Percentiles rank a stretch among this genome's conserved stretches.
Evolutionary conservation across 1,140 invertebrate species (phyloP).

Genomic region (Bombus confusus): DNA sequence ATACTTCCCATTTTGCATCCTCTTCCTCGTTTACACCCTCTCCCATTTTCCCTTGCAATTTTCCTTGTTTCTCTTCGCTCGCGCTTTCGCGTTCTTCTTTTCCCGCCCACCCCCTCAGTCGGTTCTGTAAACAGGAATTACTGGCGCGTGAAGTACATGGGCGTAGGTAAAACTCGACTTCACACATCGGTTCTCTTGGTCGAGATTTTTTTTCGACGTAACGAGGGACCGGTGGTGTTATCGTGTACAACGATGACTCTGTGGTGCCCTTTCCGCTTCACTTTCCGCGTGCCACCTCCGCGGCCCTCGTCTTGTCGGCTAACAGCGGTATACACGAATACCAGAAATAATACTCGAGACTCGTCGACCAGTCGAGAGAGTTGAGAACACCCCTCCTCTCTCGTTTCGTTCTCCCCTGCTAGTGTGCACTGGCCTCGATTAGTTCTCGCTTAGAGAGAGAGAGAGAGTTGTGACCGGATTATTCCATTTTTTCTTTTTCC

Average conservation of each 20-base stretch:
- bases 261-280: conserved; percentile 53
- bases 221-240: conserved; percentile 51
- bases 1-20: conserved; percentile 39
- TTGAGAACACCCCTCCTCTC: conserved; percentile 4
- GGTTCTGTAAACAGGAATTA: conserved; percentile 47
- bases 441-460: conserved; percentile 60
- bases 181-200: conserved; percentile 1
- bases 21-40: conserved; percentile 45
- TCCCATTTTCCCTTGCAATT: not conserved
- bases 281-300: conserved; percentile 30
- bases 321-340: conserved; percentile 49
- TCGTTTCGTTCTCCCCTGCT: not conserved
- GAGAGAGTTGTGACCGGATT: conserved; percentile 55
- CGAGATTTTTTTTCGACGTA: conserved; percentile 28
- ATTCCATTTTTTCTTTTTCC: not conserved
- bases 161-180: conserved; percentile 22
- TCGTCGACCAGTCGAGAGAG: conserved; percentile 49
- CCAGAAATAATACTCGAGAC: conserved; percentile 60
- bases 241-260: conserved; percentile 50
- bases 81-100: conserved; percentile 16
- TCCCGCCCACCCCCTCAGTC: not conserved
- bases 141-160: conserved; percentile 51
- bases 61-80: conserved; percentile 30
- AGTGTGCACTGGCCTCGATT: conserved; percentile 57
- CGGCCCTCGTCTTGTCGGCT: conserved; percentile 4